Conservation (phyloP, 2,797 vertebrate species). For the Tadarida brasiliensis region DNA sequence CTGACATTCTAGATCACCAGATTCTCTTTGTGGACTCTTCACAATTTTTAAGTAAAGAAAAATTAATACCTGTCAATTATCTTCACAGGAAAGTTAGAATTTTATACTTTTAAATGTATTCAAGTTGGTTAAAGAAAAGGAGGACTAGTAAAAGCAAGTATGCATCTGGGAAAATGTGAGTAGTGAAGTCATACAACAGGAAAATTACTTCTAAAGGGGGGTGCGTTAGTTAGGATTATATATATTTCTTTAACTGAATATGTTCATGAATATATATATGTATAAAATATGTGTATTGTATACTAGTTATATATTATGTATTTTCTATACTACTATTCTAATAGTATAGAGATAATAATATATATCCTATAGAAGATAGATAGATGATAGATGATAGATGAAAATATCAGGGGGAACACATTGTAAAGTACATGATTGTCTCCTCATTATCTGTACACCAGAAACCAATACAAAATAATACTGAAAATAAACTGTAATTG, state of each 20-base stretch:
- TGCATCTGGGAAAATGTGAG: not conserved
- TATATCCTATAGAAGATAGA: not conserved
- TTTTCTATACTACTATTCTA: not conserved
- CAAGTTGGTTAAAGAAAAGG: not conserved
- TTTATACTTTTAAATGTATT: not conserved
- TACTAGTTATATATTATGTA: not conserved
- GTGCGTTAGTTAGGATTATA: not conserved
- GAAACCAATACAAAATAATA: no score
- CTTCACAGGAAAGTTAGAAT: not conserved
- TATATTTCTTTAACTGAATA: not conserved
- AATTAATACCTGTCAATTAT: slow-evolving; percentile 4
- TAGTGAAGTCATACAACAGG: not conserved
- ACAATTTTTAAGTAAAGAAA: not conserved
- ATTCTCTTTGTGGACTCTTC: not conserved
- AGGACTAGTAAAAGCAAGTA: not conserved
- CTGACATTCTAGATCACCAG: not conserved
- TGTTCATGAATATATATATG: not conserved
- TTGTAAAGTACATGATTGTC: no score
- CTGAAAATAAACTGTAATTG: no score
- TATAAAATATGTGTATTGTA: not conserved
- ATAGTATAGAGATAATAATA: not conserved
- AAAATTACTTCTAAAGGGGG: not conserved
- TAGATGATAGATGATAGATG: no score
- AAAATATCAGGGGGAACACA: no score
- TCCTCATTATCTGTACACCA: no score